Base-by-base conservation (phyloP, 2,113 vertebrate species). In the Shinisaurus crocodilurus region DNA sequence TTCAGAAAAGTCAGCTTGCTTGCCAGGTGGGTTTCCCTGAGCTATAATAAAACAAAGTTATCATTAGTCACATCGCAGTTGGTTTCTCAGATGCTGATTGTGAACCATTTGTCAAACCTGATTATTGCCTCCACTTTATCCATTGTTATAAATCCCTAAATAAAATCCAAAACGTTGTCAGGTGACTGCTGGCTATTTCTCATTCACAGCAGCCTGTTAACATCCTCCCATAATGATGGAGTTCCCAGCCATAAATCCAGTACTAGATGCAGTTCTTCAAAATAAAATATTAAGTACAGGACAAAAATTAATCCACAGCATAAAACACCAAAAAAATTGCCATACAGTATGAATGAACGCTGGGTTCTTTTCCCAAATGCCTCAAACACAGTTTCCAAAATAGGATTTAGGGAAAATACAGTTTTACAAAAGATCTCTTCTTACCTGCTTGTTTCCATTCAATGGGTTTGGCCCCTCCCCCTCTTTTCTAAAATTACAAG, bases 1-100 rank as follows among this genome's bases (percentile, higher is more conserved):
- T 93, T 95, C 87, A 94, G 95, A 96, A 95, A 95, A 95, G 93
- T 95, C 94, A 95, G 92, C 86, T 95, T 94, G 82, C 50, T 93
- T 94, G 88, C 93, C 91, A 95, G 79, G 95, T 95, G 82, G 65
- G 75, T 85, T 85, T 81, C 84, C 75, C 87, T 48, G 67, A 81
- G 54, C 37, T 83, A 94, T 95, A 75, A 92, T 87, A 89, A 82
- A 95, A 95, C 94, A 95, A 94, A 93, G 89, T 95, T 94, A 91
- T 79, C 92, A 89, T 92, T 93, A 92, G 83, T 88, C 88, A 79
- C 74, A 69, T 54, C 93, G 89, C 90, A 90, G 88, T 86, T 92
- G n/a, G 83, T 94, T 90, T 91, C 85, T 89, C 0, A 1, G 50
- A 87, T 0, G 0, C 91, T 93, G 92, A 88, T 92, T 20, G 0